Evolutionary conservation across 2,888 invertebrate species (phyloP).

Genomic region (Hypselothyrea guttata): DNA sequence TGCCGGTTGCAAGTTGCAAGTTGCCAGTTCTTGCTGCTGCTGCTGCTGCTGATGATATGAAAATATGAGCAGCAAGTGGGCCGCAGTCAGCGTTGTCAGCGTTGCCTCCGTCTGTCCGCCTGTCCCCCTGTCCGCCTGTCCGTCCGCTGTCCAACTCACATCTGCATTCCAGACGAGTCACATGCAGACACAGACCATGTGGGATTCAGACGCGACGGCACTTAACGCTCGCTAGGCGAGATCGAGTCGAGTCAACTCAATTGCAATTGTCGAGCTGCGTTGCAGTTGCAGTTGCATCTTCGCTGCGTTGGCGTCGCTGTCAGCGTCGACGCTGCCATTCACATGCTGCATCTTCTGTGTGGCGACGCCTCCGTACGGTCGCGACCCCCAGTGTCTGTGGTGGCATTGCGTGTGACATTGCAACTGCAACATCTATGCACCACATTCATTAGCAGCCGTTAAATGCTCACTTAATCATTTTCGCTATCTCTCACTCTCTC

Average conservation of each 20-base stretch:
- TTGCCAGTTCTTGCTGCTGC: conserved; percentile 8
- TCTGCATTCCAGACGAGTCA: conserved; percentile 71
- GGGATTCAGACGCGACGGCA: conserved; percentile 75
- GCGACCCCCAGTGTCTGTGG: conserved; percentile 61
- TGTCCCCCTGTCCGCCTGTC: too few species aligned
- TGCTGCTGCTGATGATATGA: conserved; percentile 54
- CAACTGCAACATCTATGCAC: conserved; percentile 56
- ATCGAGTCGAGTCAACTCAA: conserved; percentile 26
- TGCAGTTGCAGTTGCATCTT: conserved; percentile 31
- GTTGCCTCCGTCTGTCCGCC: conserved; percentile 22
- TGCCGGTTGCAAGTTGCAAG: conserved; percentile 22
- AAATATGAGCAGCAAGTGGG: conserved; percentile 71
- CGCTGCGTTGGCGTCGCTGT: conserved; percentile 25
- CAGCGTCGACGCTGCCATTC: too few species aligned
- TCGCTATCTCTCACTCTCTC: conserved; percentile 23
- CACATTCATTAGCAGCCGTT: conserved; percentile 76
- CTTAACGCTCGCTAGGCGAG: conserved; percentile 50
- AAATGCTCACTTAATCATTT: conserved; percentile 75
- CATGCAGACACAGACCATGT: conserved; percentile 68
- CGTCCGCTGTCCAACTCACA: conserved; percentile 53
- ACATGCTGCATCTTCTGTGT: too few species aligned
- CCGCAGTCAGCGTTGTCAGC: conserved; percentile 33
- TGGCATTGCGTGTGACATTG: conserved; percentile 73
- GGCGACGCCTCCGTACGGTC: conserved; percentile 62
- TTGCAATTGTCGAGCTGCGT: conserved; percentile 34